These are phyloP conservation scores for Temnothorax curvispinosus DNA, from an alignment of 1,140 invertebrate species.

Conservation along the genomic window DNA sequence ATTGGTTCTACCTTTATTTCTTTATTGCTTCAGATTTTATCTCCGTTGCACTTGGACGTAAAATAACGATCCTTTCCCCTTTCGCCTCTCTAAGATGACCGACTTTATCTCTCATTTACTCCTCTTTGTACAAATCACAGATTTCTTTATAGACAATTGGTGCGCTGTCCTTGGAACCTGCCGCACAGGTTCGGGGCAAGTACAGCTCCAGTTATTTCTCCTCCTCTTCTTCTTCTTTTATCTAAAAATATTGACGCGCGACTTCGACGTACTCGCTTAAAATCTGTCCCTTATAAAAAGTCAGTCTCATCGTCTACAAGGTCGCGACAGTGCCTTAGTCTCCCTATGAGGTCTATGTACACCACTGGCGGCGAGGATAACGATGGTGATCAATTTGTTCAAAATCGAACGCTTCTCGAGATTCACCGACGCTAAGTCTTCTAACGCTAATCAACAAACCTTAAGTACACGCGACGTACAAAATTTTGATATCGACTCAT, in stretches of 20 bases:
- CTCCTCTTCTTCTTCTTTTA: neutral
- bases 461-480: constrained; percentile 40
- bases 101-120: constrained; percentile 11
- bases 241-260: constrained; percentile 46
- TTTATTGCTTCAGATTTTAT: constrained; percentile 40
- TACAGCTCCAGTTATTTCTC: constrained; percentile 21
- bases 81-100: neutral
- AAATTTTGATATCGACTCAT: constrained; percentile 40
- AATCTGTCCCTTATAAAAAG: constrained; percentile 81
- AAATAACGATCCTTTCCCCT: neutral
- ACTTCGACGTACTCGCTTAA: constrained; percentile 54
- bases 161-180: constrained; percentile 25
- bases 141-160: constrained; percentile 32
- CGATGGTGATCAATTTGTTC: constrained; percentile 31
- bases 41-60: constrained; percentile 20
- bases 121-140: constrained; percentile 51
- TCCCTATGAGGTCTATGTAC: constrained; percentile 61
- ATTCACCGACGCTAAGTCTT: constrained; percentile 30
- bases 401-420: constrained; percentile 26
- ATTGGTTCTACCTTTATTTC: neutral
- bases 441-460: constrained; percentile 2
- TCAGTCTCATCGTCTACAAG: constrained; percentile 83
- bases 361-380: constrained; percentile 35
- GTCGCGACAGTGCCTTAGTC: constrained; percentile 65
- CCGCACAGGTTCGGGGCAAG: constrained; percentile 15